Evolutionary conservation across 35 echinoderm and acorn worm genomes (phyloP).

Genomic region (Lytechinus pictus): DNA sequence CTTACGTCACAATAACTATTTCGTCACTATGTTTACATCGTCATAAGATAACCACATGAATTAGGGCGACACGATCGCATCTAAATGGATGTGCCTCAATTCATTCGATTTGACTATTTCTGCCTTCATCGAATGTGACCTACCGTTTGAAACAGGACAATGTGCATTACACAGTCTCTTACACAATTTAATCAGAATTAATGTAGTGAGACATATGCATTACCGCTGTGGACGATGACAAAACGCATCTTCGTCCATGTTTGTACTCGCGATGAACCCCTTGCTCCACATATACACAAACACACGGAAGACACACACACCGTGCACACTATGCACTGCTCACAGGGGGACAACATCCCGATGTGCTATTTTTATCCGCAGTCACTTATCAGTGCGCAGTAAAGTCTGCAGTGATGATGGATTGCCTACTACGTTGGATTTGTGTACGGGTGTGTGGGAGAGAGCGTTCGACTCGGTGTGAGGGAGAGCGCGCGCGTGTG

Average conservation of each 20-base stretch:
- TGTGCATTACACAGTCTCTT: not conserved
- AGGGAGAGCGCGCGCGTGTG: not conserved
- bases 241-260: not conserved
- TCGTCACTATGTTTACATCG: slow-evolving; percentile 37
- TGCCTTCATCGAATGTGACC: not conserved
- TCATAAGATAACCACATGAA: slow-evolving; percentile 18
- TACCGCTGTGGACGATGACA: not conserved
- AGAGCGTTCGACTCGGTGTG: not conserved
- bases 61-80: not conserved
- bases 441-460: not conserved
- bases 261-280: not conserved
- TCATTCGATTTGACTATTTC: not conserved
- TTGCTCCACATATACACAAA: slow-evolving; percentile 12
- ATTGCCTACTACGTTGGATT: slow-evolving; percentile 26
- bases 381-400: slow-evolving; percentile 44
- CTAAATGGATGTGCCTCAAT: not conserved
- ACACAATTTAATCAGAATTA: not conserved
- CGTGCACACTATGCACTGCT: not conserved
- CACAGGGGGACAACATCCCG: slow-evolving; percentile 27
- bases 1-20: slow-evolving; percentile 12
- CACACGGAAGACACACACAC: not conserved
- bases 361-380: slow-evolving; percentile 29
- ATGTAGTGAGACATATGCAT: not conserved
- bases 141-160: not conserved
- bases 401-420: slow-evolving; percentile 38